These are phyloP conservation scores for Meandrusa payeni DNA, from an alignment of 2,888 invertebrate genomes.

Conservation along the genomic window DNA sequence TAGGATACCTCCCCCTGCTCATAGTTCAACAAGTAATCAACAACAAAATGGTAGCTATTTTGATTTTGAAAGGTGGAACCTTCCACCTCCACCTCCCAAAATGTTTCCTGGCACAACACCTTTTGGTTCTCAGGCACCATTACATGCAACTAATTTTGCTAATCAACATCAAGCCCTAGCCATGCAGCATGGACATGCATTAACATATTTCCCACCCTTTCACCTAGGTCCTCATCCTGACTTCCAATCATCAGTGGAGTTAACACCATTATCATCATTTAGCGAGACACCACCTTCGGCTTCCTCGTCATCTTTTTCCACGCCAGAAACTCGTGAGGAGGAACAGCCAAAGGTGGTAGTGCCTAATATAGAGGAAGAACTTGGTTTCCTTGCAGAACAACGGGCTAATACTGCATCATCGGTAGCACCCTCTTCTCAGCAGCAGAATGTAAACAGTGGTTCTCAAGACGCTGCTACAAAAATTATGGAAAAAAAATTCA, in stretches of 20 bases:
- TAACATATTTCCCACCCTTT: conserved; percentile 89
- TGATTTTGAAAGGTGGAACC: conserved; percentile 91
- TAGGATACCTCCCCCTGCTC: conserved; percentile 87
- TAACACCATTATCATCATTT: conserved; percentile 81
- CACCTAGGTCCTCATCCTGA: conserved; percentile 86
- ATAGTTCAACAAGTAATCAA: conserved; percentile 81
- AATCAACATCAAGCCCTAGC: conserved; percentile 85
- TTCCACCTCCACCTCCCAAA: conserved; percentile 85
- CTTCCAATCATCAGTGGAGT: conserved; percentile 83
- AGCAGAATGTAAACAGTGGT: conserved; percentile 70
- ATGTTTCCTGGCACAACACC: conserved; percentile 83
- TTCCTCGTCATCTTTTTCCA: conserved; percentile 79
- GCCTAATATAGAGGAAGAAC: conserved; percentile 93
- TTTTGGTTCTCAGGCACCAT: conserved; percentile 79
- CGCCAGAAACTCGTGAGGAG: conserved; percentile 82
- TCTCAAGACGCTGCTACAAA: conserved; percentile 73
- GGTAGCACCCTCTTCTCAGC: conserved; percentile 77
- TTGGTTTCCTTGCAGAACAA: conserved; percentile 88
- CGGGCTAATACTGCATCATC: conserved; percentile 73
- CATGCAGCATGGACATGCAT: conserved; percentile 85
- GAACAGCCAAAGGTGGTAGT: conserved; percentile 91
- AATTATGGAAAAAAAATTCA: conserved; percentile 82
- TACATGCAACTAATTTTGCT: conserved; percentile 77
- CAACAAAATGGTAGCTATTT: conserved; percentile 87
- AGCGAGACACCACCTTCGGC: conserved; percentile 81